A percentile compares a stretch with the other conserved stretches of the same genome.
Evolutionary conservation across 2,888 invertebrate species (phyloP).

Genomic region (Apotomis betuletana): DNA sequence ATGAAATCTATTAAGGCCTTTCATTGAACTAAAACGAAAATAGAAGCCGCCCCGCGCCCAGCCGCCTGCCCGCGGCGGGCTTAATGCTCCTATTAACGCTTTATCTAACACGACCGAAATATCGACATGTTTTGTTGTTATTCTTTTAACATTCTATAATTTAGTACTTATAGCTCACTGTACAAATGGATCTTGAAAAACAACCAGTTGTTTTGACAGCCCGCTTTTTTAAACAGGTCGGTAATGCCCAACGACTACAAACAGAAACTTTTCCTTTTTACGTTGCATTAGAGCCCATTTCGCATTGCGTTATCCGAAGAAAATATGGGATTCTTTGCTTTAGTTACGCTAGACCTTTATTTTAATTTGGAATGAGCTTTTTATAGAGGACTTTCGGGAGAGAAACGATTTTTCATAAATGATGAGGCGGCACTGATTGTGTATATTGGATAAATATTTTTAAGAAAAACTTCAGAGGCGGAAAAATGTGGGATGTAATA

Average conservation of each 20-base stretch:
- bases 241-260: conserved; percentile 55
- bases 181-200: conserved; percentile 80
- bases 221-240: conserved; percentile 58
- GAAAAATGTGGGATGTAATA: conserved; percentile 70
- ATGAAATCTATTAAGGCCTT: conserved; percentile 38
- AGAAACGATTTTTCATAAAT: conserved; percentile 82
- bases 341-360: conserved; percentile 79
- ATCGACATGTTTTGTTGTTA: conserved; percentile 73
- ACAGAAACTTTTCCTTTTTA: conserved; percentile 49
- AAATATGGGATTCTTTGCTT: conserved; percentile 67
- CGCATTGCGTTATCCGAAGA: conserved; percentile 45
- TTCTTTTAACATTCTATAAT: conserved; percentile 72
- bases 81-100: conserved; percentile 68
- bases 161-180: conserved; percentile 68
- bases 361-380: conserved; percentile 83
- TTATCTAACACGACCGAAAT: conserved; percentile 70
- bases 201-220: conserved; percentile 80
- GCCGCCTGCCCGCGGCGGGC: conserved; percentile 43
- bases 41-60: conserved; percentile 49
- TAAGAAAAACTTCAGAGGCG: conserved; percentile 69
- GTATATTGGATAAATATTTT: conserved; percentile 80
- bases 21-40: conserved; percentile 44
- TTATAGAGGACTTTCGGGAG: conserved; percentile 77
- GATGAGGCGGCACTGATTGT: conserved; percentile 81
- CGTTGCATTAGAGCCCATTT: conserved; percentile 54